Evolutionary conservation across 2,797 vertebrate genomes (phyloP).

Genomic region (Artibeus lituratus): DNA sequence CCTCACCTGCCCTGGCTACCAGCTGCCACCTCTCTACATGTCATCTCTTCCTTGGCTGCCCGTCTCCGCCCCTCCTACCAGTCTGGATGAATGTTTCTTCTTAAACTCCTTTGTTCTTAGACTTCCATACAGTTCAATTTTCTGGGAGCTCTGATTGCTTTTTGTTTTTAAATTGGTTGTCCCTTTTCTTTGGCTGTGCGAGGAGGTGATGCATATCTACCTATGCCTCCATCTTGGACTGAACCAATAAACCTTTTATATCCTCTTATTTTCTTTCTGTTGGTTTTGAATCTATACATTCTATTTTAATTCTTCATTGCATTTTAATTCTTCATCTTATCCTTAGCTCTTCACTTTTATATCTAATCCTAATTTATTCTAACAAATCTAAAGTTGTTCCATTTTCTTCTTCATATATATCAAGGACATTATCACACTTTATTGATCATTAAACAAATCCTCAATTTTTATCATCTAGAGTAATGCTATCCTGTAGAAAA

Average conservation of each 20-base stretch:
- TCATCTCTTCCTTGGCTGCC: no score
- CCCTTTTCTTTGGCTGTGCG: no score
- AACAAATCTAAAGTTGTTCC: neutral
- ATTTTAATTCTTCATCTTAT: neutral
- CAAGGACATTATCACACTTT: neutral
- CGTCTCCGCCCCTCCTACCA: no score
- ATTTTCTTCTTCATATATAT: neutral
- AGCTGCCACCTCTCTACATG: no score
- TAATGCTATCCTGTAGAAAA: neutral
- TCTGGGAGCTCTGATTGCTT: no score
- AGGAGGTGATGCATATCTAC: no score
- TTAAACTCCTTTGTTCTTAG: no score
- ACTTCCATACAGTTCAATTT: no score
- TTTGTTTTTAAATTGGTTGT: no score
- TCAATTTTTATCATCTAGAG: neutral
- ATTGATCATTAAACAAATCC: neutral
- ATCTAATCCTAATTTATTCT: neutral
- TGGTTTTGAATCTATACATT: neutral
- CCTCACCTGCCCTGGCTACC: no score
- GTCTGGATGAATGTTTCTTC: no score
- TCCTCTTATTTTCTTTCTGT: neutral
- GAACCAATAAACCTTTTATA: neutral
- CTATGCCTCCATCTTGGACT: no score
- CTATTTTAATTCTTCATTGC: neutral
- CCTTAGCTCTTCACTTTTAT: neutral